Evolutionary conservation across 1,140 invertebrate genomes (phyloP), one percentile per base, ranked within the genome.

Genomic region (Drosophila rhopaloa): DNA sequence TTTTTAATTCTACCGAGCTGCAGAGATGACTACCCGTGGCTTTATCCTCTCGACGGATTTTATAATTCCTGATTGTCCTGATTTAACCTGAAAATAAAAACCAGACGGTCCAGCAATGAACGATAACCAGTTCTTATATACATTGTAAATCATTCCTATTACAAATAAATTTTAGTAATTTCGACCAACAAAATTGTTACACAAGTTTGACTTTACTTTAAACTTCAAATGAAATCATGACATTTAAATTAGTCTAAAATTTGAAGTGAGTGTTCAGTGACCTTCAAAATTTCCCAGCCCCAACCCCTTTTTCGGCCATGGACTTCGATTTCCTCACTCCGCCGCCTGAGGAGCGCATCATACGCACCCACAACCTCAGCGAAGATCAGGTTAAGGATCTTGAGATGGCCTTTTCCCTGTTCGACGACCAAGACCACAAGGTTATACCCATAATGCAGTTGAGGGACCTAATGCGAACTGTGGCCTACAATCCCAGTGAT

Each of bases 281-380:
- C 16, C n/a, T 16, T n/a, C 37, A 2, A 38, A 66, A 46, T 37
- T 68, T 38, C 2, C 1, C n/a, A 38, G 19, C 10, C 32, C 38
- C 38, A 43, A 13, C 47, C 65, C n/a, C 19, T 10, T 44, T 29
- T 9, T 19, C 19, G 35, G 43, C 24, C 24, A 84, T 85, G 81
- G 81, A 81, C 29, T 79, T 29, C 24, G 82, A 85, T 4, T 86
- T 65, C 14, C n/a, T 11, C 0, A 81, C 82, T 4, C 82, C 82
- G 1, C 75, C 70, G 8, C 75, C 78, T 0, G 82, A 85, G 59
- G 81, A 76, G 40, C 81, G 82, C 5, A 41, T 75, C 5, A 51
- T 58, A 8, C 63, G 82, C 2, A 9, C 41, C 2, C 47, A 85
- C 29, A 66, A 41, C 1, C 46, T 85, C 19, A 76, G 19, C 9